Evolutionary conservation across 2,888 invertebrate species (phyloP), one percentile per base, ranked within the genome.

Genomic region (Danaus chrysippus): DNA sequence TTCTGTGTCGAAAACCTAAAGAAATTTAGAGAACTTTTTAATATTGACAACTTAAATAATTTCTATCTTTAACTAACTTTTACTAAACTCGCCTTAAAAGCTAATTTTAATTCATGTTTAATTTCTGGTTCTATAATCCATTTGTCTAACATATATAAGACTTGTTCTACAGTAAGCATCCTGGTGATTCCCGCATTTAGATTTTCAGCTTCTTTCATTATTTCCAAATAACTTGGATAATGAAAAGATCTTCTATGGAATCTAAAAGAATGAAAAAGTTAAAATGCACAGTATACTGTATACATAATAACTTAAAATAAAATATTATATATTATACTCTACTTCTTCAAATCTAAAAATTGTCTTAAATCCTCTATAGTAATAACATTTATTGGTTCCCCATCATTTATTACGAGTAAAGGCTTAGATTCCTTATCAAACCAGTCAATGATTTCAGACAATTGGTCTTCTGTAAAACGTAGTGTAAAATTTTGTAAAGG

Each of bases 1-100:
- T 73, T 90, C 90, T 34, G 85, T 84, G 73, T 90, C 90, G 64
- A 90, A 90, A 5, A 87, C 76, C 90, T 90, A 65, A 46, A 46
- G 17, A 17, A 15, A 13, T 1, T 13, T 9, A 46, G 15, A 46
- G 9, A 46, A 13, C 9, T 46, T 46, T 13, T 46, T 13, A n/a
- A 46, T 1, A 13, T 46, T 46, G n/a, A 13, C 23, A 41, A n/a
- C 17, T 41, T 17, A 49, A 58, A n/a, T 11, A 43, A 52, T 9
- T 13, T 8, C 13, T 17, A 42, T 42, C 23, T 34, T 34, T 34
- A 34, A 34, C 23, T 34, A 23, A 1, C 3, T 23, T 1, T 34
- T 44, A 41, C 13, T 59, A 53, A 59, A 56, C 62, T 42, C 68
- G 84, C 87, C 74, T 80, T 74, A 71, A 87, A 89, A 17, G 90